Base-by-base conservation (phyloP, 2,888 invertebrate species). In the Clepsis dumicolana region DNA sequence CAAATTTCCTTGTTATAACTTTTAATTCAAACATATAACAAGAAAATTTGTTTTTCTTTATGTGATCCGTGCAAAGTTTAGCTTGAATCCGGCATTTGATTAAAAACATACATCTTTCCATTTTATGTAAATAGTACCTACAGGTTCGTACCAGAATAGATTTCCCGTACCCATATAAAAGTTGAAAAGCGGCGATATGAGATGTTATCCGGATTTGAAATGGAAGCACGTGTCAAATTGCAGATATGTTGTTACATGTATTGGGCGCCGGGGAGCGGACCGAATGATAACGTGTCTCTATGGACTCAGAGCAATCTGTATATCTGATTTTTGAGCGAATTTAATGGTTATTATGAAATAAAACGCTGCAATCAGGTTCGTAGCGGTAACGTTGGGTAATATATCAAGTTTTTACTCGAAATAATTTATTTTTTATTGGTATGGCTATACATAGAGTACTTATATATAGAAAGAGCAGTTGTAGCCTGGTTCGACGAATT, bases 161-260 rank as follows among this genome's bases (percentile, higher is more conserved):
- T 38, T n/a, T 38, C 4, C 38, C 12, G 3, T 48, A 48, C 4
- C 21, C 2, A 21, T 21, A 32, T 24, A 32, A 54, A 41, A 44
- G 50, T 10, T 32, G 24, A 41, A 54, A 56, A 44, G 44, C 16
- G n/a, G 16, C 38, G 54, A 24, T 44, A 56, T 32, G 54, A 64
- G 44, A 64, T 56, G 54, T 56, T 64, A 64, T 64, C 56, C 32
- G 44, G 3, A 56, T 41, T 64, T 54, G 18, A 54, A 54, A 54
- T 56, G 56, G 44, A 64, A 48, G 53, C 21, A 27, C 38, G 53
- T 44, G 41, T 48, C 21, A 41, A 41, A 53, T 63, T 27, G 21
- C 41, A 21, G 24, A 56, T n/a, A 56, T 3, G 44, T 56, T 56
- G 54, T 1, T 44, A 44, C 44, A 32, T 29, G 44, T 56, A 48